Evolutionary conservation across 2,888 invertebrate species (phyloP).

Genomic region (Acrocera orbiculus): DNA sequence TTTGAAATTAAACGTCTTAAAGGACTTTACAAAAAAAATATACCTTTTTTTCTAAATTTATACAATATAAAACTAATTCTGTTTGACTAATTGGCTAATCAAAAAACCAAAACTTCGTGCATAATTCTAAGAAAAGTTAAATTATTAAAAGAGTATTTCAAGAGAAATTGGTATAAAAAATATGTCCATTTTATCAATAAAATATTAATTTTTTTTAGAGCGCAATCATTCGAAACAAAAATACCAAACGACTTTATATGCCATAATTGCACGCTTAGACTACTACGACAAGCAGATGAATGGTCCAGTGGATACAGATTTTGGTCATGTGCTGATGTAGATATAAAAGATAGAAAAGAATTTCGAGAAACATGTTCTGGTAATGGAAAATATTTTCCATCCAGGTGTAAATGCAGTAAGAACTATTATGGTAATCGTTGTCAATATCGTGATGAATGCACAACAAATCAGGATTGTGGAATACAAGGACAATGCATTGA

Average conservation of each 20-base stretch:
- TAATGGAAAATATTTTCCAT: slow-evolving; percentile 61
- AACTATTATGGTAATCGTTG: slow-evolving; percentile 68
- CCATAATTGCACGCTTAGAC: slow-evolving; percentile 71
- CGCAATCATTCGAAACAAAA: slow-evolving; percentile 62
- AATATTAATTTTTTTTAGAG: slow-evolving; percentile 37
- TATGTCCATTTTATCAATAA: too few species aligned
- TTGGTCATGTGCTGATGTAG: slow-evolving; percentile 93
- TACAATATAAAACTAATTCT: too few species aligned
- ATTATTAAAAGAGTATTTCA: too few species aligned
- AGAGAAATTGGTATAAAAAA: too few species aligned
- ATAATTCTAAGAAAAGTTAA: too few species aligned
- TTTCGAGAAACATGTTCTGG: slow-evolving; percentile 73
- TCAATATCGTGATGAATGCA: slow-evolving; percentile 79
- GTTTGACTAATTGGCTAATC: too few species aligned
- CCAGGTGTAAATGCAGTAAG: slow-evolving; percentile 64
- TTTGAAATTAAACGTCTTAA: too few species aligned
- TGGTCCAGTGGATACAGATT: slow-evolving; percentile 75
- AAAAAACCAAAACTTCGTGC: too few species aligned
- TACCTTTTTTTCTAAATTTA: too few species aligned
- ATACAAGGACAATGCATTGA: slow-evolving; percentile 71
- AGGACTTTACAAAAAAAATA: too few species aligned
- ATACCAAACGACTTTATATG: slow-evolving; percentile 72
- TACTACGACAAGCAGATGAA: slow-evolving; percentile 79
- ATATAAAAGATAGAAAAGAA: slow-evolving; percentile 55
- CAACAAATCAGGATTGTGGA: slow-evolving; percentile 70